These are phyloP conservation scores for Sycophaga agraensis DNA, from an alignment of 1,140 invertebrate genomes.

Conservation along the genomic window DNA sequence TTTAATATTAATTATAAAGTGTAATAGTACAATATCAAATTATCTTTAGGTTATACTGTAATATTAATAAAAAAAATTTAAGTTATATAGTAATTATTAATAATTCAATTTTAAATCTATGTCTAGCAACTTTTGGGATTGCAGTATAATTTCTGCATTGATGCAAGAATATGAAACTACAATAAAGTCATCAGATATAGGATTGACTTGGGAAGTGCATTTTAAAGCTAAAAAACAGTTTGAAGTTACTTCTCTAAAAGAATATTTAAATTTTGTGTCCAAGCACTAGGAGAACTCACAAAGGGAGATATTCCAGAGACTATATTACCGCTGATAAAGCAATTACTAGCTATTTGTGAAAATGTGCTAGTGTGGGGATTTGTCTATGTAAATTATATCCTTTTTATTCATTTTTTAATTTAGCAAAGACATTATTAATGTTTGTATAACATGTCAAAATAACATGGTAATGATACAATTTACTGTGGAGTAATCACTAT, in stretches of 20 bases:
- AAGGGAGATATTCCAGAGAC: slow-evolving; percentile 60
- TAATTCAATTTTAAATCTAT: no score
- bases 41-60: no score
- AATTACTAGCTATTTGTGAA: slow-evolving; percentile 73
- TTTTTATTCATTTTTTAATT: slow-evolving; percentile 47
- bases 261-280: slow-evolving; percentile 73
- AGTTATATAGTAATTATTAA: no score
- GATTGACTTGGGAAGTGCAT: slow-evolving; percentile 84
- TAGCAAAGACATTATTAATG: background rate
- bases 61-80: no score
- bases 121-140: slow-evolving; percentile 71
- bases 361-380: slow-evolving; percentile 76
- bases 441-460: background rate
- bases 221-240: slow-evolving; percentile 81
- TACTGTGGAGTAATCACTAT: background rate
- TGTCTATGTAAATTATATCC: slow-evolving; percentile 67
- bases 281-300: slow-evolving; percentile 62
- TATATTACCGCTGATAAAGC: slow-evolving; percentile 62
- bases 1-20: no score
- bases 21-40: no score
- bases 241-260: slow-evolving; percentile 75
- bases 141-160: slow-evolving; percentile 76
- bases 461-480: no score
- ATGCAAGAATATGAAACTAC: slow-evolving; percentile 87
- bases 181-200: slow-evolving; percentile 81